Evolutionary conservation across 2,113 vertebrate species (phyloP), one percentile per base, ranked within the genome.

Genomic region (Sebastes schlegelii): DNA sequence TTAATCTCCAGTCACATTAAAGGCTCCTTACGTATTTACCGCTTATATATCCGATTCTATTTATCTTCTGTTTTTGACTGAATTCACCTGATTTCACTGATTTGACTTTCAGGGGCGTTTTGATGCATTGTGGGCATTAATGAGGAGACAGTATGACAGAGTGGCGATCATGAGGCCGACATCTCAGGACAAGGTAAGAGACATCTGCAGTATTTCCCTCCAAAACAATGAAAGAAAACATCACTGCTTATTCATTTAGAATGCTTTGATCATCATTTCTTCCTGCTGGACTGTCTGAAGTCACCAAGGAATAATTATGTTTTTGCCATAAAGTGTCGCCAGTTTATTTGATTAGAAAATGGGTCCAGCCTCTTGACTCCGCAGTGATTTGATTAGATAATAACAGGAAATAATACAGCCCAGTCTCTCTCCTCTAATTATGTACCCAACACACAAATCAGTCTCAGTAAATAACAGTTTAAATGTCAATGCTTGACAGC

Each of bases 81-180:
- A 40, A 62, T 46, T 0, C 19, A 48, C 5, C 51, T 54, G 1
- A 65, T 49, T 16, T 69, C 11, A 58, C 12, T 69, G 11, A 58
- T 9, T 63, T 46, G 21, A 26, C 17, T 14, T n/a, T 2, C 90
- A 98, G 98, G 97, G 97, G n/a, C 97, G 96, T 64, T 96, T 98
- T 8, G 98, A 99, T 10, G 98, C 97, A 0, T 91, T 99, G 87
- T 93, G 95, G 95, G 98, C 98, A 0, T 92, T 99, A 90, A 72
- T 99, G 79, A 91, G 96, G 63, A 83, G 96, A 49, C 98, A 99
- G 85, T 99, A 99, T 0, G 94, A 99, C 94, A 93, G 98, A 78
- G 98, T 99, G 54, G 99, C 98, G 14, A 82, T 99, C 91, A 99
- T 99, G 98, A 96, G 98, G 81, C 98, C 98, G 0, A 97, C 97